Evolutionary conservation across 1,140 invertebrate genomes (phyloP), one percentile per base, ranked within the genome.

Genomic region (Drosophila seguyi): DNA sequence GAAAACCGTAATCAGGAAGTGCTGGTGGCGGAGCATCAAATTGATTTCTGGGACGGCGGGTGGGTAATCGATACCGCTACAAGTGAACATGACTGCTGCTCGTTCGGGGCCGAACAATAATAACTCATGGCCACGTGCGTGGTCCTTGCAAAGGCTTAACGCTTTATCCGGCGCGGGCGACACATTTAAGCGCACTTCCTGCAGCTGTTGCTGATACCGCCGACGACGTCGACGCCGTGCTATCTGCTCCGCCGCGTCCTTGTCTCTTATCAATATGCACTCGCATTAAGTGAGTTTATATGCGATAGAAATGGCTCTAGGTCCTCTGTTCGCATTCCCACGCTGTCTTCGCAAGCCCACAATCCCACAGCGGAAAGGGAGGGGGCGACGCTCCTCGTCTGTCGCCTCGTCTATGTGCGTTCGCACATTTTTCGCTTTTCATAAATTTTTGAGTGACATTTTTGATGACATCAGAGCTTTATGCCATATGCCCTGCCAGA

Each of bases 361-460:
- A 57, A 25, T 55, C 34, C 34, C 53, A 36, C 11, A 39, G 45
- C 5, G 27, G 0, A 7, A 34, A 27, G 16, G 47, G 16, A 39
- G 14, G 5, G 7, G 25, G 11, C 1, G 16, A 42, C 6, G 38
- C 44, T 27, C 36, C 38, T 45, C 42, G 47, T 67, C 44, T 79
- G 47, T 10, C 39, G 41, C 61, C 45, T 72, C 53, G 65, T 71
- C 78, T 78, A 71, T 74, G 63, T 81, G 73, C 65, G 41, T 29
- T 50, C 53, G 44, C 68, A 58, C 67, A 72, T 71, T 73, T 90
- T 81, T 75, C 62, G 68, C 67, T 79, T 88, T 88, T 90, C 85
- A 88, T 88, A 88, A 81, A 88, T 88, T 85, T 88, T 81, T 90
- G 86, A 88, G 85, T 88, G 85, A 88, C 85, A 88, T 85, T 88